Percentiles rank a stretch among this genome's conserved stretches.
These are phyloP conservation scores for Alligator mississippiensis DNA, from an alignment of 2,113 vertebrate genomes.

Conservation along the genomic window DNA sequence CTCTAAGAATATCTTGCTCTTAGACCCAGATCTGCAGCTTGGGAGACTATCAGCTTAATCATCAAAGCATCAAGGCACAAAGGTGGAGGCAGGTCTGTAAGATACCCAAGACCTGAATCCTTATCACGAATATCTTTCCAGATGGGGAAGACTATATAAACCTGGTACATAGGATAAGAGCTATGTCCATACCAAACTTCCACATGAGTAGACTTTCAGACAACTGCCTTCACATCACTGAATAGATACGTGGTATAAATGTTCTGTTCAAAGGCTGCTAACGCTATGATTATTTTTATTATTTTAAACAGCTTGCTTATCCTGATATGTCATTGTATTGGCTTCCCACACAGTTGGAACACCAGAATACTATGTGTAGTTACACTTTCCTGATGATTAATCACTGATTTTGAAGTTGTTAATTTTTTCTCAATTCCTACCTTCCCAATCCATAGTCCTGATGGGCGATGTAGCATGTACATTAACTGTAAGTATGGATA, in stretches of 20 bases:
- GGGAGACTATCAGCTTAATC: not conserved
- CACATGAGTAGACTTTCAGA: fast-evolving
- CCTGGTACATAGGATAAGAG: not conserved
- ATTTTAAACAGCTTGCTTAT: not conserved
- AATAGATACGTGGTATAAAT: not conserved
- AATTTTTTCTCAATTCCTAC: constrained; percentile 26
- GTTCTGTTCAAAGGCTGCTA: not conserved
- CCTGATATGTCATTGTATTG: not conserved
- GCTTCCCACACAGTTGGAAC: fast-evolving
- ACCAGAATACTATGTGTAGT: not conserved
- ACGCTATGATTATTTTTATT: not conserved
- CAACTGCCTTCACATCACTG: not conserved
- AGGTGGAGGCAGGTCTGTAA: fast-evolving
- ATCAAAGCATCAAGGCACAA: not conserved
- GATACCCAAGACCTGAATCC: fast-evolving
- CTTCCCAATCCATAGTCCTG: constrained; percentile 4
- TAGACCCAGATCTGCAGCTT: fast-evolving
- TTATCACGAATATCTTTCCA: not conserved
- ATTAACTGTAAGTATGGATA: too few species aligned
- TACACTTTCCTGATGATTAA: not conserved
- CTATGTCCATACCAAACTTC: fast-evolving
- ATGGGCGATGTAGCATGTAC: too few species aligned
- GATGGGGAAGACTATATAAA: not conserved
- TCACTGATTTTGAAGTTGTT: not conserved
- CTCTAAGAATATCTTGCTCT: fast-evolving